A percentile compares a stretch with the other conserved stretches of the same genome.
Conservation (phyloP, 1,140 invertebrate species). For the Bombus affinis region DNA sequence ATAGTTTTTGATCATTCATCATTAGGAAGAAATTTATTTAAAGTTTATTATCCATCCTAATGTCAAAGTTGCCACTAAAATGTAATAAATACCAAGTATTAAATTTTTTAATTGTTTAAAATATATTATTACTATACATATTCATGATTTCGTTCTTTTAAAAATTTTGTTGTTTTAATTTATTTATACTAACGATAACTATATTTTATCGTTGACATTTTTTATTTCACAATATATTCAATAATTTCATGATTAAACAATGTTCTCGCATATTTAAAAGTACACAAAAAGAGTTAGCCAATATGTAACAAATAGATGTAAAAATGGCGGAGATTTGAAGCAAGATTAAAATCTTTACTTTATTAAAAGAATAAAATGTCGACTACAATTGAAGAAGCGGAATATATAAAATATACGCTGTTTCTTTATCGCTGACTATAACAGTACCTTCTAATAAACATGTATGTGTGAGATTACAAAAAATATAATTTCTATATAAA, state of each 20-base stretch:
- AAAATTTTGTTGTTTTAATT: constrained; percentile 26
- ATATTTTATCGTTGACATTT: constrained; percentile 4
- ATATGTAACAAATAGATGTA: not conserved
- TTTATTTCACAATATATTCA: constrained; percentile 10
- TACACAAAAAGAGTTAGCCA: not conserved
- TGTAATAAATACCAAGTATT: constrained; percentile 36
- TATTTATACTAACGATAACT: constrained; percentile 24
- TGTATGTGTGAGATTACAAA: constrained; percentile 20
- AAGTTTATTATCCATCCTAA: constrained; percentile 18
- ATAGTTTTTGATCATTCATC: not conserved
- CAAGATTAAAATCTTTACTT: not conserved
- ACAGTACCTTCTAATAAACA: constrained; percentile 5
- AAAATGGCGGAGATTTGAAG: not conserved
- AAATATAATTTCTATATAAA: constrained; percentile 20
- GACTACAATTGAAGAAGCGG: not conserved
- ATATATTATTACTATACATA: constrained; percentile 1
- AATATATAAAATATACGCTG: constrained; percentile 19
- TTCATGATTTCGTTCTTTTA: not conserved
- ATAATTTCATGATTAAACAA: not conserved
- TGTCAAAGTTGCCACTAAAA: constrained; percentile 1
- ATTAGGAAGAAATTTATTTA: constrained; percentile 22
- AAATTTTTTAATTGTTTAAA: constrained; percentile 25
- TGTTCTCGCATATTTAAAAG: not conserved
- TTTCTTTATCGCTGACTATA: constrained; percentile 11
- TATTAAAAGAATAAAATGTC: not conserved